Percentiles rank a stretch among this genome's conserved stretches.
Evolutionary conservation across 1,140 invertebrate genomes (phyloP).

Genomic region (Brachionus angularis): DNA sequence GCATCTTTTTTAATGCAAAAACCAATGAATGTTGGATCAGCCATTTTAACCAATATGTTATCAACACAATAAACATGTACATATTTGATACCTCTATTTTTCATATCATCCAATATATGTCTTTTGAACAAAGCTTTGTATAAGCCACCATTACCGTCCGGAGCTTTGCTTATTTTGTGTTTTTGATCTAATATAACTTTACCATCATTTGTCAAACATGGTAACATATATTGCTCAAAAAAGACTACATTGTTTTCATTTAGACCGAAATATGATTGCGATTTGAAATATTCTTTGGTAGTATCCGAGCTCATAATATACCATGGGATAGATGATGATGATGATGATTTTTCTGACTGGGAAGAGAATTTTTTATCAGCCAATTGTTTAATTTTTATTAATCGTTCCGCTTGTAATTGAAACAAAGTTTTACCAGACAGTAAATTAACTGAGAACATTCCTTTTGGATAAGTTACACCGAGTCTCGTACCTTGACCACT

Average conservation of each 20-base stretch:
- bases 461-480: constrained; percentile 89
- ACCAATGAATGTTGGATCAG: constrained; percentile 92
- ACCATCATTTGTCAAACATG: constrained; percentile 88
- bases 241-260: constrained; percentile 73
- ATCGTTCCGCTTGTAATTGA: constrained; percentile 89
- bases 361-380: constrained; percentile 51
- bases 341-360: not conserved
- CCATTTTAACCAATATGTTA: constrained; percentile 95
- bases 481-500: constrained; percentile 83
- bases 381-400: constrained; percentile 72
- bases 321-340: constrained; percentile 52
- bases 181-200: constrained; percentile 79
- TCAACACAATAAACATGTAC: constrained; percentile 98
- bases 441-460: constrained; percentile 88
- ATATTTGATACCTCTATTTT: constrained; percentile 74
- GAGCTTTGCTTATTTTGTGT: constrained; percentile 74
- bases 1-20: constrained; percentile 82
- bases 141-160: constrained; percentile 96
- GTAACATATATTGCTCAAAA: constrained; percentile 87
- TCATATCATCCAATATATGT: constrained; percentile 78
- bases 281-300: constrained; percentile 76
- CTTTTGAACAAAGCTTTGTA: constrained; percentile 71
- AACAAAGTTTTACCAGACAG: constrained; percentile 85
- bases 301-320: constrained; percentile 97
- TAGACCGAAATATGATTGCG: constrained; percentile 81